phyloP scores from a whole-genome alignment of 2,888 invertebrate species.

The Diarsia dahlii region DNA sequence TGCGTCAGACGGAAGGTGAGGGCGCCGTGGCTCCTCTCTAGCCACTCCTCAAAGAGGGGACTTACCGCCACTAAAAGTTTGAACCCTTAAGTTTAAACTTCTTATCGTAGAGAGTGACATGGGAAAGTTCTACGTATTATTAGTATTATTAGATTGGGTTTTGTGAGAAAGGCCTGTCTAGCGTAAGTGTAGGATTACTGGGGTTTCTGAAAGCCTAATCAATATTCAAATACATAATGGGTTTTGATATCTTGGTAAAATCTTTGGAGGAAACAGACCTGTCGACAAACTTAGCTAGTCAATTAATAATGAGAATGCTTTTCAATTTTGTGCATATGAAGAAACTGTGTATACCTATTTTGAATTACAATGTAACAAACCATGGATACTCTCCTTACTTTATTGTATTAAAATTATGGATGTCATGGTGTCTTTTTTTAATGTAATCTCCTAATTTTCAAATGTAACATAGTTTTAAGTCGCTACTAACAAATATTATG shows the following conservation, averaged over 20 bases:
- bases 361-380: too few species aligned
- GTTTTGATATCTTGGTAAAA: not conserved
- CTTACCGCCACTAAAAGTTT: too few species aligned
- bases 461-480: too few species aligned
- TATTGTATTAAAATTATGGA: not conserved
- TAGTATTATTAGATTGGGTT: constrained; percentile 12
- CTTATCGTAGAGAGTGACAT: constrained; percentile 32
- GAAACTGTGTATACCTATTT: too few species aligned
- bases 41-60: not conserved
- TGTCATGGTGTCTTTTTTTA: too few species aligned
- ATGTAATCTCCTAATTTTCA: too few species aligned
- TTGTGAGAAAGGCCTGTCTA: constrained; percentile 1
- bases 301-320: not conserved
- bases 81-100: constrained; percentile 32
- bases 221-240: constrained; percentile 3
- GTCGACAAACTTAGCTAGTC: too few species aligned
- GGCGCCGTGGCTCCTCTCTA: too few species aligned
- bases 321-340: not conserved
- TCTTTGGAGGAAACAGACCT: not conserved
- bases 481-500: too few species aligned
- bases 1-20: too few species aligned
- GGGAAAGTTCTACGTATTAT: constrained; percentile 15
- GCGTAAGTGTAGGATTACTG: constrained; percentile 6
- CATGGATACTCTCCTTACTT: not conserved
- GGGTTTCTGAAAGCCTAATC: not conserved